Conservation (phyloP, 1,140 invertebrate species). For the Caerostris darwini region DNA sequence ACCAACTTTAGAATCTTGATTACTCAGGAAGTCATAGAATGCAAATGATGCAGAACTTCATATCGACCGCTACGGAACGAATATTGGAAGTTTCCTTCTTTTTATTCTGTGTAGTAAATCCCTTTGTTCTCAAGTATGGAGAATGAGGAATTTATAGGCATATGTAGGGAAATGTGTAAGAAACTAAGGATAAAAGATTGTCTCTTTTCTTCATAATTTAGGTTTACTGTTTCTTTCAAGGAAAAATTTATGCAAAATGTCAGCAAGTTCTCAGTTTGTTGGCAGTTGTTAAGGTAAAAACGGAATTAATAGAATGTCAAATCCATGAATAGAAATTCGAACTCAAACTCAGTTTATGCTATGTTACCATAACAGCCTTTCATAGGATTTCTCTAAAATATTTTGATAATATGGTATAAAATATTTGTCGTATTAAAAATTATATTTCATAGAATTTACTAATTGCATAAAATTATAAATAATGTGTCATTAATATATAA, state of each 20-base stretch:
- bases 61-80: neutral
- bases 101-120: neutral
- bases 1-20: slow-evolving; percentile 47
- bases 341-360: too few relatives aligned
- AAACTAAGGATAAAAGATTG: neutral
- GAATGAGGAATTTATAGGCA: slow-evolving; percentile 10
- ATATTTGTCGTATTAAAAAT: too few relatives aligned
- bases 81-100: neutral
- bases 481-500: too few relatives aligned
- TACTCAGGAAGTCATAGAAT: slow-evolving; percentile 48
- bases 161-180: neutral
- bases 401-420: too few relatives aligned
- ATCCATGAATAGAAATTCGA: too few relatives aligned
- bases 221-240: neutral
- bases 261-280: too few relatives aligned
- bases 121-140: neutral
- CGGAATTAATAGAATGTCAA: too few relatives aligned
- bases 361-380: too few relatives aligned
- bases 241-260: neutral
- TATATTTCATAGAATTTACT: too few relatives aligned
- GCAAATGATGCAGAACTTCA: slow-evolving; percentile 39
- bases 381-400: too few relatives aligned
- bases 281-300: too few relatives aligned
- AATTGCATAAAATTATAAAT: too few relatives aligned
- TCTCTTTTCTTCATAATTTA: slow-evolving; percentile 5